Conservation (phyloP, 2,797 vertebrate genomes). For the Staurois parvus region DNA sequence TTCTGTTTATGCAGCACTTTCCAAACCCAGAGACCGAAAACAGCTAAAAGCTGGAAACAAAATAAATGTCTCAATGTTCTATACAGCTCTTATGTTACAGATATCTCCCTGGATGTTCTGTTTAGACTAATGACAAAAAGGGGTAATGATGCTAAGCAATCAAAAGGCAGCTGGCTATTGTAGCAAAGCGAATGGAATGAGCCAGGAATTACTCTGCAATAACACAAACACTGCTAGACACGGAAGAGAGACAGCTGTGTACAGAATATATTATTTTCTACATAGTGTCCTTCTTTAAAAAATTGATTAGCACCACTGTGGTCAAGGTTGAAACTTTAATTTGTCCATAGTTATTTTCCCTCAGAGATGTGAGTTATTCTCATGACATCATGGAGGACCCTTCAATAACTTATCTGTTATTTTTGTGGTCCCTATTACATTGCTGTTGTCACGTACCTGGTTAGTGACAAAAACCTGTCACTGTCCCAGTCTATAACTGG, state of each 20-base stretch:
- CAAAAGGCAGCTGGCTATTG: slow-evolving; percentile 49
- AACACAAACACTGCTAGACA: slow-evolving; percentile 15
- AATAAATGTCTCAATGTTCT: slow-evolving; percentile 46
- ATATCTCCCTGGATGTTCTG: slow-evolving; percentile 56
- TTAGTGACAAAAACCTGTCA: too few relatives aligned
- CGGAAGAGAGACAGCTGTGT: background rate
- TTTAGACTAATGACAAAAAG: slow-evolving; percentile 58
- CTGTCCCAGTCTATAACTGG: too few relatives aligned
- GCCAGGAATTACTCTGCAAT: slow-evolving; percentile 1
- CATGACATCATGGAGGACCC: too few relatives aligned
- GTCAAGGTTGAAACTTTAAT: background rate
- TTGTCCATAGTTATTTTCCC: too few relatives aligned
- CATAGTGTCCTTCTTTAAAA: background rate
- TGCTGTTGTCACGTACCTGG: too few relatives aligned
- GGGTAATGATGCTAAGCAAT: slow-evolving; percentile 59
- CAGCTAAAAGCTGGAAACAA: slow-evolving; percentile 26
- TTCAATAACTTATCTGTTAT: too few relatives aligned
- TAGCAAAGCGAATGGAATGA: slow-evolving; percentile 48
- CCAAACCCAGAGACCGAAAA: slow-evolving; percentile 51
- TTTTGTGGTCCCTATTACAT: too few relatives aligned
- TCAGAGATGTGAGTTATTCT: too few relatives aligned
- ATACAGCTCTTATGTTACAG: slow-evolving; percentile 46
- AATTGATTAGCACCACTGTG: background rate
- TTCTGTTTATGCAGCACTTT: slow-evolving; percentile 40
- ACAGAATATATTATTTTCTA: background rate